Base-by-base conservation (phyloP, 1,140 invertebrate genomes). In the Littorina saxatilis region DNA sequence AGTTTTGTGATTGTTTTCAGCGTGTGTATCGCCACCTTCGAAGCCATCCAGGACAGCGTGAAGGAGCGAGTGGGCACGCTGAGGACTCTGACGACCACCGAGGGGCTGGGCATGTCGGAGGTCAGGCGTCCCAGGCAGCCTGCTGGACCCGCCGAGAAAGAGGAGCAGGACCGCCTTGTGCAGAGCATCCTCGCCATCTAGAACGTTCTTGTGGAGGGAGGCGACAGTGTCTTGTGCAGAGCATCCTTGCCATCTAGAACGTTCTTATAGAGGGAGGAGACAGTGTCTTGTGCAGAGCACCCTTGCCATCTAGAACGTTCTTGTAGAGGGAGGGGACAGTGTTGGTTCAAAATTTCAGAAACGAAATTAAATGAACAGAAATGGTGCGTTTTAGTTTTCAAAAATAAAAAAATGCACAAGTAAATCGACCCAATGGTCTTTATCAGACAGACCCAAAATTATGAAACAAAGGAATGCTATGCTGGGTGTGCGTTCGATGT, bases 111-210 rank as follows among this genome's bases (percentile, higher is more conserved):
- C 35, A 20, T 17, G 13, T 39, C 32, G 66, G 9, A 11, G 4
- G 32, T 15, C 13, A 20, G 9, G 17, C 66, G 35, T 20, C 66
- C 15, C 15, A 4, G 32, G 9, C 32, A 32, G 1, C 66, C 32
- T 3, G 13, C 13, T 15, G 23, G 35, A 17, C 35, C 37, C 2
- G 32, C 27, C 4, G 32, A 29, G 32, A 37, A 23, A 20, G 32
- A 68, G 35, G 66, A 68, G 35, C 32, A 68, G 66, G 66, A 68
- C 13, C 66, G 66, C 11, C 35, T 68, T 32, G 66, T 68, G 66
- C 66, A 68, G 66, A 68, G 27, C 37, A 37, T 68, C 66, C 35
- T 68, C 13, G 66, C 66, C 35, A 35, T 68, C 4, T 68, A 32
- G 35, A 68, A 37, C 43, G n/a, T n/a, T n/a, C n/a, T n/a, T n/a